Evolutionary conservation across 2,113 vertebrate genomes (phyloP).

Genomic region (Halcyon malimbica): DNA sequence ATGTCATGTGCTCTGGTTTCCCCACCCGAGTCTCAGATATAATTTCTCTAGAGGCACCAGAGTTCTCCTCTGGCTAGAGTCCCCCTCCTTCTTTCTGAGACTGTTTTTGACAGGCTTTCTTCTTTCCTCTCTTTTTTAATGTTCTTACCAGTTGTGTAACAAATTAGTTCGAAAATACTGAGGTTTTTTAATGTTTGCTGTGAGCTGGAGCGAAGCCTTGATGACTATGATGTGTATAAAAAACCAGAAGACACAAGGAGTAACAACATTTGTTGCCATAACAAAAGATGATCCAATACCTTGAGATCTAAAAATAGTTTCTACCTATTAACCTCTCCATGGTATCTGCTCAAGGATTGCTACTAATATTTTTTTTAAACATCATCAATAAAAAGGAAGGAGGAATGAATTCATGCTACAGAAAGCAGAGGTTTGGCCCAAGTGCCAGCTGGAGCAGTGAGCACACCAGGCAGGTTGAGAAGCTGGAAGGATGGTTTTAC

Average conservation of each 20-base stretch:
- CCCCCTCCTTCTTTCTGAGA: not conserved
- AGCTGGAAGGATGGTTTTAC: not conserved
- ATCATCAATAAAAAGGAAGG: not conserved
- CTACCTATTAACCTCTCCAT: not conserved
- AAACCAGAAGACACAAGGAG: slow-evolving; percentile 16
- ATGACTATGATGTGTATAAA: not conserved
- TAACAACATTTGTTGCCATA: slow-evolving; percentile 42
- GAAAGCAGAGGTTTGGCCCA: not conserved
- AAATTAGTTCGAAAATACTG: not conserved
- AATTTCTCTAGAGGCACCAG: not conserved
- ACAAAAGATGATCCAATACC: slow-evolving; percentile 25
- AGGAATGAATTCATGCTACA: not conserved
- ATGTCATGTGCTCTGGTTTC: not conserved
- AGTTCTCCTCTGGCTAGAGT: not conserved
- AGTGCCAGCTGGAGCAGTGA: not conserved
- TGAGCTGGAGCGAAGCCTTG: slow-evolving; percentile 16
- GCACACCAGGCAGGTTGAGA: not conserved
- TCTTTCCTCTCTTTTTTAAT: not conserved
- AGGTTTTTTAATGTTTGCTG: not conserved
- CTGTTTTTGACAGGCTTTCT: not conserved
- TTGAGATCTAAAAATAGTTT: not conserved
- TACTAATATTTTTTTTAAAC: not conserved
- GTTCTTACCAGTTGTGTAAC: not conserved
- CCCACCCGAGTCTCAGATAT: not conserved
- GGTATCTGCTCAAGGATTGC: not conserved